A percentile compares a stretch with the other conserved stretches of the same genome.
phyloP scores from a whole-genome alignment of 2,888 invertebrate species.

The Globia sparganii region DNA sequence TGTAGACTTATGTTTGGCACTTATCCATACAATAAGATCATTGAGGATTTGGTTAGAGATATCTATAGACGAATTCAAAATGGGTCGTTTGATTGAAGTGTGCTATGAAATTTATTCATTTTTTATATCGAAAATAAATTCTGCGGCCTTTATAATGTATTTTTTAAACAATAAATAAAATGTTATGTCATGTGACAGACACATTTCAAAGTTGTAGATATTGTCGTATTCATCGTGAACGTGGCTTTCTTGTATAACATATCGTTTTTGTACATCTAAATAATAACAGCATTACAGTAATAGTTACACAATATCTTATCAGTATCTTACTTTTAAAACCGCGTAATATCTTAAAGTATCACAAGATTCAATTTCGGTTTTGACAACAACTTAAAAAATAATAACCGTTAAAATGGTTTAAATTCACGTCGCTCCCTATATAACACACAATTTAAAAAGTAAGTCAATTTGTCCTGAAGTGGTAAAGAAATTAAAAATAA shows the following conservation, averaged over 20 bases:
- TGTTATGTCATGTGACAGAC: neutral
- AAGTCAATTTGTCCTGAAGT: neutral
- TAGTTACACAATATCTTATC: neutral
- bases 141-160: neutral
- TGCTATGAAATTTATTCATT: neutral
- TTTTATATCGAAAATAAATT: neutral
- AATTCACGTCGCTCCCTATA: neutral
- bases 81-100: neutral
- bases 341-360: neutral
- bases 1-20: constrained; percentile 35
- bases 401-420: neutral
- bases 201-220: neutral
- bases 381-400: neutral
- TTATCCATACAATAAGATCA: constrained; percentile 28
- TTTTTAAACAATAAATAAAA: neutral
- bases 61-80: neutral
- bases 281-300: neutral
- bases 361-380: neutral
- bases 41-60: constrained; percentile 20
- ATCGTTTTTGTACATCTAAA: neutral
- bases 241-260: constrained; percentile 28
- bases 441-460: neutral
- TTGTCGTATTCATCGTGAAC: neutral
- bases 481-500: constrained; percentile 19
- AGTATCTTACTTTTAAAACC: neutral